Evolutionary conservation across 2,113 vertebrate genomes (phyloP), one percentile per base, ranked within the genome.

Genomic region (Heteronetta atricapilla): DNA sequence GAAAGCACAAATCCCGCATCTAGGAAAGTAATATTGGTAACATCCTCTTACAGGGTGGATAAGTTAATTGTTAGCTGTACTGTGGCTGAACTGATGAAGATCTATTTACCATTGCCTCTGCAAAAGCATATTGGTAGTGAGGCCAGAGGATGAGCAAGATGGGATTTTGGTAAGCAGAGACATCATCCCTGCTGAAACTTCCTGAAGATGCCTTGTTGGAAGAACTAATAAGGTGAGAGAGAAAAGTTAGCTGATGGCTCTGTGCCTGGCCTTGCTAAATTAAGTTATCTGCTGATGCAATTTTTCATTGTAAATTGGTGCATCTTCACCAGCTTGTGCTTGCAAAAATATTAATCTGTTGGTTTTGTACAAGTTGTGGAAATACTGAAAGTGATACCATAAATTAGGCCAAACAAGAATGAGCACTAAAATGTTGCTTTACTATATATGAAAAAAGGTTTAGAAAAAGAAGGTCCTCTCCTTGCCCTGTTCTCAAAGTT

Each of bases 381-480:
- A 91, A 80, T 75, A 74, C 63, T 62, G 69, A 53, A 88, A 94
- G 52, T 85, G 62, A 96, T 69, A 86, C 14, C 74, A 78, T 48
- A 96, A 94, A 95, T 89, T 56, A 90, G 92, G 90, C 46, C 92
- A 92, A 93, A 94, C 81, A 93, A 94, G 91, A 93, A 94, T 87
- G 53, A 96, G 87, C 50, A 63, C 87, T 91, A 89, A 91, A 89
- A 95, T 95, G 87, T 89, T 95, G 83, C 88, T 83, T 86, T 96
- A 94, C 92, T 96, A 84, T 96, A 95, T 96, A 93, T 75, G 89
- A 93, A 92, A 82, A 66, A 81, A 86, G 66, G 58, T 79, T 82
- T 93, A 82, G 90, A 94, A 93, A 23, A 94, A 89, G 20, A 95
- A 94, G 85, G 85, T 89, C 86, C 19, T 78, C 84, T 97, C 74